Conservation (phyloP, 2,888 invertebrate genomes). For the Nymphalis urticae region DNA sequence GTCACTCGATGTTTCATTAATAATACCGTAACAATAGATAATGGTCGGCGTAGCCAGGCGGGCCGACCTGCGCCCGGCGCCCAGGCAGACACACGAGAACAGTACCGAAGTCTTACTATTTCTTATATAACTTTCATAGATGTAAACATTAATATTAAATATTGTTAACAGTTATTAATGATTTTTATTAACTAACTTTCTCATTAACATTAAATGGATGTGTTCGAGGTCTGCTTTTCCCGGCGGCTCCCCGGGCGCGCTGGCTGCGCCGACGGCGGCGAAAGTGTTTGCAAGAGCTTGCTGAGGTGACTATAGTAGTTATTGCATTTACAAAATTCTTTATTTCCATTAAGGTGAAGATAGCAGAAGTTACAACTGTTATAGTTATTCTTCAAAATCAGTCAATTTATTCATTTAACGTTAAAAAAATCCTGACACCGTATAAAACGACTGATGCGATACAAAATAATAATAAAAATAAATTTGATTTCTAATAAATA, state of each 20-base stretch:
- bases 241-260: neutral
- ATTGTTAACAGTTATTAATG: too few species aligned
- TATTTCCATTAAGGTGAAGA: neutral
- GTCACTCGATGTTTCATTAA: conserved; percentile 22
- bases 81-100: too few species aligned
- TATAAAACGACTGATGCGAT: neutral
- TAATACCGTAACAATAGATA: conserved; percentile 18
- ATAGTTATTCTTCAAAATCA: conserved; percentile 10
- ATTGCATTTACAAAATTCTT: conserved; percentile 8
- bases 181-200: too few species aligned
- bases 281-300: conserved; percentile 13
- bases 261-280: neutral
- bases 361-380: conserved; percentile 1
- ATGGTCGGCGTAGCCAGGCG: neutral
- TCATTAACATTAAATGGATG: too few species aligned
- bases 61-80: too few species aligned
- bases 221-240: neutral
- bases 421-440: conserved; percentile 13
- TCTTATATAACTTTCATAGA: too few species aligned
- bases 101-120: too few species aligned
- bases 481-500: conserved; percentile 13
- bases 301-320: conserved; percentile 17
- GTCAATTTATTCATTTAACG: conserved; percentile 20
- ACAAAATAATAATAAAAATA: conserved; percentile 4
- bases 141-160: too few species aligned